Evolutionary conservation across 2,888 invertebrate species (phyloP), one percentile per base, ranked within the genome.

Genomic region (Theretra japonica): DNA sequence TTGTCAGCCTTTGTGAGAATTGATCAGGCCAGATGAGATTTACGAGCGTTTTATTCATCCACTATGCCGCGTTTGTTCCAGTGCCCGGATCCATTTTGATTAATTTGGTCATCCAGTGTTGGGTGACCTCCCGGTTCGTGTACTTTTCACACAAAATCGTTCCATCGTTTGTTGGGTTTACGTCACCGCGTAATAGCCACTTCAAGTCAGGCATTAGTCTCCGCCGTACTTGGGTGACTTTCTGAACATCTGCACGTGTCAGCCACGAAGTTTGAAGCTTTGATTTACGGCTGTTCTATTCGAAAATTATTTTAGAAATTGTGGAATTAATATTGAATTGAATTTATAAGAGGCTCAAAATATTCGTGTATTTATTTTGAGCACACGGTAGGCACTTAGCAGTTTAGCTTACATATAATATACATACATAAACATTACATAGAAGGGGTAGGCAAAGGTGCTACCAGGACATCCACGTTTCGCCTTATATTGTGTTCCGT

Each of bases 121-220:
- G 23, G 11, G 23, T 21, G 65, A 65, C 15, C 65, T 23, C 23
- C 15, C 41, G 48, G 15, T 23, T 48, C 23, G 5, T 65, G 15
- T 65, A 65, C 23, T 65, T 65, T 48, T 17, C 65, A 48, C 23
- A 41, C 21, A 65, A 4, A 65, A 23, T 48, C 41, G 65, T 65
- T 21, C 17, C 65, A 65, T 1, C 23, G 4, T 65, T 23, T 15
- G 23, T 48, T 23, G 41, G 65, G 15, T 65, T 41, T 65, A 65
- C 23, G 65, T 65, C 41, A 65, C 21, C 65, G 65, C 21, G 65
- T 65, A 65, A 65, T 65, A 65, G 65, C 65, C 65, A 48, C 65
- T 65, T 65, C 65, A 65, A 65, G 65, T 17, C 65, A 23, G 41
- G 41, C 65, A 65, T 65, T 65, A 65, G 65, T 65, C 65, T 65